Evolutionary conservation across 2,113 vertebrate genomes (phyloP), one percentile per base, ranked within the genome.

Genomic region (Morone saxatilis): DNA sequence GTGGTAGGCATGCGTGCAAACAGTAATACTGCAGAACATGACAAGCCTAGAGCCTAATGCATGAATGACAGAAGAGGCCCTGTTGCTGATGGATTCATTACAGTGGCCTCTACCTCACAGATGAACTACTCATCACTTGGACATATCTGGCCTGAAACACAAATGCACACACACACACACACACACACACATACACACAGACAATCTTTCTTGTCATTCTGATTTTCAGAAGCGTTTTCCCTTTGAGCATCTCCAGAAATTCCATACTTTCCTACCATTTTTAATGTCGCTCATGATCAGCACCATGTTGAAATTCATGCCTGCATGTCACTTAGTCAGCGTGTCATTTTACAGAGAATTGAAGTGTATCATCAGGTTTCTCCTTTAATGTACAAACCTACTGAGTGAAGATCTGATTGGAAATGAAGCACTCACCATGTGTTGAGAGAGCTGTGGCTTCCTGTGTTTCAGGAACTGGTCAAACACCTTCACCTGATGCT

Each of bases 391-490:
- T 9, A 67, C 1, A 76, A 81, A 71, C 20, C 11, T 0, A 51
- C 31, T 19, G 4, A 57, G 43, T 19, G 19, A 71, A 9, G 5
- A 14, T 4, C 4, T 10, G 40, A 57, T 1, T 16, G n/a, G 36
- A 41, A 57, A 10, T 12, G 0, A 53, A 13, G 25, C 41, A 90
- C 94, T 94, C 60, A 96, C 95, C 92, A 96, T 31, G 81, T 96
- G 95, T 70, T 94, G 87, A 22, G 71, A 94, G n/a, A 96, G 91
- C 54, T 74, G 68, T 6, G 94, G 94, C 66, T 93, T 93, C 80
- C 94, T 90, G 89, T 95, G 94, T 68, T 93, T 95, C 36, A 95
- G 83, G 20, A 96, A 87, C 83, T 94, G 91, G 36, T 95, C 91
- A 71, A 96, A 96, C 54, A 95, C 90, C 82, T 92, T 90, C 48